Percentiles rank a stretch among this genome's conserved stretches.
These are phyloP conservation scores for Corythoichthys intestinalis DNA, from an alignment of 2,113 vertebrate genomes.

Conservation along the genomic window DNA sequence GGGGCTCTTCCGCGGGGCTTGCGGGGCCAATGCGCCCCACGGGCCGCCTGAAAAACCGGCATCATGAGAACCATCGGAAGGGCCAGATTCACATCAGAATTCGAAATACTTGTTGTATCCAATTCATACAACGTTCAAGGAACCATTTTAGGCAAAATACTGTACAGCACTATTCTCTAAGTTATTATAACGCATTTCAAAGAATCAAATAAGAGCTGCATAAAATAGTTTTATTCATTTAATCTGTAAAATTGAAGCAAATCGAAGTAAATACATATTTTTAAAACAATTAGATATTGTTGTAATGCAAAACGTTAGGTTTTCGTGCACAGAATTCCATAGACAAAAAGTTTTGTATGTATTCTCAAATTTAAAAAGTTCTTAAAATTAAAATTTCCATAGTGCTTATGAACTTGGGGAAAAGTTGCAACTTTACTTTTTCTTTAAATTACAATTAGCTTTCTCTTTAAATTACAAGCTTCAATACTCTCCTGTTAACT, in stretches of 20 bases:
- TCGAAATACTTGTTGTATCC: not conserved
- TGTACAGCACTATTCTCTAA: not conserved
- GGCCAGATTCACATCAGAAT: not conserved
- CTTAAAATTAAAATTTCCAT: not conserved
- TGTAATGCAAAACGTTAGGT: not conserved
- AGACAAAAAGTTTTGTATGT: not conserved
- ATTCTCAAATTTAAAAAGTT: not conserved
- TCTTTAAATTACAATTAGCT: not conserved
- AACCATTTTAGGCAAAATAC: not conserved
- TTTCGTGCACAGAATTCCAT: not conserved
- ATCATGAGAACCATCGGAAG: constrained; percentile 43
- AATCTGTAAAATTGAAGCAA: not conserved
- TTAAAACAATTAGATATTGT: not conserved
- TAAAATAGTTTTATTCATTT: not conserved
- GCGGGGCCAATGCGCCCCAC: constrained; percentile 41
- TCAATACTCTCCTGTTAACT: no score
- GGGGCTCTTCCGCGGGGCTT: constrained; percentile 43
- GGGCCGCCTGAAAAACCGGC: constrained; percentile 63
- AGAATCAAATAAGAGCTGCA: not conserved
- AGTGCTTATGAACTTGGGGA: no score
- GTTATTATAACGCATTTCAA: not conserved
- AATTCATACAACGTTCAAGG: not conserved
- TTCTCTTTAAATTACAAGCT: no score
- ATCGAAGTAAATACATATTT: not conserved
- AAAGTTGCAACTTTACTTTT: not conserved